Base-by-base conservation (phyloP, 92 coral and sea anemone genomes). In the Isaurus tuberculatus region DNA sequence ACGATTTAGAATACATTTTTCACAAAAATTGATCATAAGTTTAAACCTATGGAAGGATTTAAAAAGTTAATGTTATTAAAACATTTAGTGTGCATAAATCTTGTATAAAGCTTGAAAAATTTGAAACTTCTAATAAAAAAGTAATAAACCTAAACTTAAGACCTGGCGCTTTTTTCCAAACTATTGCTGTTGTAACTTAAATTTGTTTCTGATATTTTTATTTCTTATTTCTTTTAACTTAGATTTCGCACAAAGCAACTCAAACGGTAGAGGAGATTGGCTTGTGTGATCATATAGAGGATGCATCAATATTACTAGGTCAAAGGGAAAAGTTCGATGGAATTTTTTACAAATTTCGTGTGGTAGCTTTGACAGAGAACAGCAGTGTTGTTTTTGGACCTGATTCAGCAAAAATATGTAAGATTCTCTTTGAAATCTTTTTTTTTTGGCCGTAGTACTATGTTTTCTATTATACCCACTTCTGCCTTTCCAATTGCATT, bases 271-370 rank as follows among this genome's bases (percentile, higher is more conserved):
- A 26, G 22, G 69, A 77, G 33, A 58, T 31, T 42, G 69, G 82
- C 13, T 17, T 77, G 70, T 77, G 82, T 19, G 32, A 77, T 37
- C 53, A 77, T 23, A 58, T 77, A 77, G 82, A 58, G n/a, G 13
- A 4, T 22, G 69, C 82, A 2, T 77, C 82, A 17, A 33, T 20
- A 0, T 2, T 32, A 27, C 14, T 1, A 9, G 19, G 19, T 4
- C 43, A 30, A 28, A 77, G 82, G 48, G 22, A n/a, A 1, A 77
- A 57, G 15, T 77, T 77, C 32, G 33, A 58, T 25, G 82, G 82
- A 77, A 58, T 77, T 55, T 77, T 28, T 30, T 77, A 77, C 22
- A 77, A 77, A 20, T 77, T 77, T 77, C 82, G 82, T 8, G 33
- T 58, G 20, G 67, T 53, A 25, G 82, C 82, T 33, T 58, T 77